Base-by-base conservation (phyloP, 2,888 invertebrate species). In the Cataglyphis cursor region DNA sequence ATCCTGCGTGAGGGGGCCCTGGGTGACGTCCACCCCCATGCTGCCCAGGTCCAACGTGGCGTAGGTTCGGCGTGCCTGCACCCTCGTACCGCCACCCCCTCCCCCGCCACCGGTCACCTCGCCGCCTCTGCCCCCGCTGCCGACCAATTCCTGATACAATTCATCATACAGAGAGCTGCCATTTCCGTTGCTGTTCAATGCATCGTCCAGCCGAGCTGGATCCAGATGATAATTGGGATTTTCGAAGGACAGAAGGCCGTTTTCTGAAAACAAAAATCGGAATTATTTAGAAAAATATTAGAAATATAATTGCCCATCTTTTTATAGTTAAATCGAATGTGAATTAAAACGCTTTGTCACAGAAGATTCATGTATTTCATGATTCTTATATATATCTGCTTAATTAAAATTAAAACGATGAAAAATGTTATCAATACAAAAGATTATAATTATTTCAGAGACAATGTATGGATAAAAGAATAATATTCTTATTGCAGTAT, bases 161-260 rank as follows among this genome's bases (percentile, higher is more conserved):
- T 97, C 97, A 92, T 97, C 96, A 96, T 97, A 97, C 88, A 97
- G 94, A 68, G 96, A 95, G 85, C 96, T 95, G 75, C 95, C 95
- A 90, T 96, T 96, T 65, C 95, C 95, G 95, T 97, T 96, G 90
- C 96, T 97, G 94, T 97, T 97, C 92, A 96, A 96, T 73, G 97
- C 97, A 92, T 97, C 97, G 95, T 97, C 97, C 93, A 98, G 96
- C 9, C 97, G 96, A 65, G 97, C 96, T 83, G 97, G 97, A 94
- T 97, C 97, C 96, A 98, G 95, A 93, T 97, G 98, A 95, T 98
- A 98, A 95, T 98, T 98, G 38, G 98, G 98, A 95, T 98, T 98
- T 96, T 98, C 98, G 95, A 98, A 98, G 92, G 98, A 98, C 94
- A 98, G 96, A 89, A 98, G 97, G 95, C 98, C 98, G 96, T 98